These are phyloP conservation scores for Nyctalus aviator DNA, from an alignment of 2,797 vertebrate species.

Conservation along the genomic window DNA sequence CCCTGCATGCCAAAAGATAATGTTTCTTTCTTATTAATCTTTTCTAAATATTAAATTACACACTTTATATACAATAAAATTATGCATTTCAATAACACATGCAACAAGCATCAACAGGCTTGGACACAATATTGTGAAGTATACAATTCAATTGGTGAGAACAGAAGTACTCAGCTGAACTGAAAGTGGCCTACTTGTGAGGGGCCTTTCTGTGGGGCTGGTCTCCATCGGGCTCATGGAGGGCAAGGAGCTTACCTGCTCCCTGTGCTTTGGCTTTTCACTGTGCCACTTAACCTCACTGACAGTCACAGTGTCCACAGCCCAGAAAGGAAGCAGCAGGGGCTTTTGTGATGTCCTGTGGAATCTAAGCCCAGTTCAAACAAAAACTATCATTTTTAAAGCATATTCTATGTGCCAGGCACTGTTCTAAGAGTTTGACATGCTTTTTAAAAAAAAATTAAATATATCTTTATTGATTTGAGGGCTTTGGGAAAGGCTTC, in stretches of 20 bases:
- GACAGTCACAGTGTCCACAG: neutral
- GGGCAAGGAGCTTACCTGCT: neutral
- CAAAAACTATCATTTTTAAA: constrained; percentile 4
- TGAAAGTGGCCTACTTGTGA: neutral
- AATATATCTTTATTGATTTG: too few species aligned
- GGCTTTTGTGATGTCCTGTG: neutral
- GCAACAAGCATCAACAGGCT: neutral
- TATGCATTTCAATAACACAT: neutral
- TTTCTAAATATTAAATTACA: neutral
- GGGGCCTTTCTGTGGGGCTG: neutral
- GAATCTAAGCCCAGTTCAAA: constrained; percentile 11
- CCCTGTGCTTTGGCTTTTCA: neutral
- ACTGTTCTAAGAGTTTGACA: neutral
- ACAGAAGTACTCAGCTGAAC: neutral
- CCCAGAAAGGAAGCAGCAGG: neutral
- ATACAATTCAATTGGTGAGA: neutral
- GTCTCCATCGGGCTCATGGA: neutral
- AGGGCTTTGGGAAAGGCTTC: neutral
- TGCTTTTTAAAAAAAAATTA: neutral
- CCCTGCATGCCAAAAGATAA: neutral
- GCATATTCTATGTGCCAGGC: neutral
- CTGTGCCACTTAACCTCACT: neutral
- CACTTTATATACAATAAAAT: neutral
- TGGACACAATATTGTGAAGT: neutral
- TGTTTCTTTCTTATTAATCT: neutral